These are phyloP conservation scores for Dallia pectoralis DNA, from an alignment of 2,797 vertebrate genomes.

Conservation along the genomic window DNA sequence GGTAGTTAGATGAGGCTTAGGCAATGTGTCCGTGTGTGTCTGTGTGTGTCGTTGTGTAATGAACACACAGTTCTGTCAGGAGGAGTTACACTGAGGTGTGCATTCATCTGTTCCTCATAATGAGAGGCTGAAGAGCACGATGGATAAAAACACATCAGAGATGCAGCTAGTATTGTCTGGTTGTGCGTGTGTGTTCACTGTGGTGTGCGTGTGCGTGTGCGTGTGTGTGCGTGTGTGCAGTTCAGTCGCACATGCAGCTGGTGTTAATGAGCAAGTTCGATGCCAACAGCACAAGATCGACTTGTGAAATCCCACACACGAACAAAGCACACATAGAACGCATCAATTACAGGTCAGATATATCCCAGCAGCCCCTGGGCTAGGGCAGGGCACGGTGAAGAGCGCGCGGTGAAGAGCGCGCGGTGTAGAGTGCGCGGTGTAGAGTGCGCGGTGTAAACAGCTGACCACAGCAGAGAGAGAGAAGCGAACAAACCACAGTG, in stretches of 20 bases:
- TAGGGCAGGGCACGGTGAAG: conserved; percentile 34
- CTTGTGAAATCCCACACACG: conserved; percentile 17
- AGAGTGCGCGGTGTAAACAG: conserved; percentile 26
- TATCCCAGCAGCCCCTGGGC: conserved; percentile 41
- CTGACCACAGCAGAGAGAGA: conserved; percentile 27
- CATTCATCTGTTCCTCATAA: not conserved
- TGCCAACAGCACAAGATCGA: conserved; percentile 44
- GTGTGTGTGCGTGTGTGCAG: conserved; percentile 10
- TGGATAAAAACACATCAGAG: not conserved
- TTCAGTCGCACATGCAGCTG: not conserved
- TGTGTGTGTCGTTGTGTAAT: conserved; percentile 41
- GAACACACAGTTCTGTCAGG: conserved; percentile 26
- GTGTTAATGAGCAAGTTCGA: conserved; percentile 10
- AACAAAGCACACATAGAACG: conserved; percentile 10
- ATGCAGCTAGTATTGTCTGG: not conserved
- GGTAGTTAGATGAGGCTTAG: conserved; percentile 52
- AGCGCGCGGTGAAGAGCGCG: conserved; percentile 41
- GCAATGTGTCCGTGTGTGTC: conserved; percentile 33
- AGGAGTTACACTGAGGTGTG: not conserved
- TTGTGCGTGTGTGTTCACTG: conserved; percentile 7
- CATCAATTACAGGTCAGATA: conserved; percentile 40
- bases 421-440: conserved; percentile 36
- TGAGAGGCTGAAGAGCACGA: not conserved
- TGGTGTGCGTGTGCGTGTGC: conserved; percentile 7
- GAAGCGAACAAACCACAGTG: too few relatives aligned